These are phyloP conservation scores for Yponomeuta cagnagella DNA, from an alignment of 2,888 invertebrate species.

Conservation along the genomic window DNA sequence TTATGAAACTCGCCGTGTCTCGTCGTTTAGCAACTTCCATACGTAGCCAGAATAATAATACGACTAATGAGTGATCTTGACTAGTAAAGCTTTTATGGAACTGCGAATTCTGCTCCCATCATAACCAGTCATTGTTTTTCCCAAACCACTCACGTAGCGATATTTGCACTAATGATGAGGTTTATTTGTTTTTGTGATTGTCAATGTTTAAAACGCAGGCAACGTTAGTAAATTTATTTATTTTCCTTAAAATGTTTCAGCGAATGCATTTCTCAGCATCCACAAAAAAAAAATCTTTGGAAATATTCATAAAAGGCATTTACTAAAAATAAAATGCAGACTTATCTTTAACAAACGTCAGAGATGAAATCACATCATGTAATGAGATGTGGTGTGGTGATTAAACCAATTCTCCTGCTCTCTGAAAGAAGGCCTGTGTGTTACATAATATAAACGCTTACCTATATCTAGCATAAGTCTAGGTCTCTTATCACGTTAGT, in stretches of 20 bases:
- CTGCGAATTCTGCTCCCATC: not conserved
- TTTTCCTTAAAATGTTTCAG: not conserved
- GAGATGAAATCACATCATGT: too few species aligned
- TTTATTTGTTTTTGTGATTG: not conserved
- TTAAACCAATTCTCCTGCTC: too few species aligned
- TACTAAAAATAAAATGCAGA: too few species aligned
- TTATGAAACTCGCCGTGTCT: slow-evolving; percentile 43
- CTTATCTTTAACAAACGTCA: too few species aligned
- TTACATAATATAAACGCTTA: too few species aligned
- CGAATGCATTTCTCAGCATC: too few species aligned
- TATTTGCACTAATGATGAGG: slow-evolving; percentile 8
- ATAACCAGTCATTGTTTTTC: not conserved
- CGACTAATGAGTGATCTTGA: slow-evolving; percentile 31
- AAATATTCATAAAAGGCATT: too few species aligned
- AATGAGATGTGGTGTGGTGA: too few species aligned
- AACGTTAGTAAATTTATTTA: not conserved
- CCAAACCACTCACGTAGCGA: not conserved
- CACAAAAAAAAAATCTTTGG: too few species aligned
- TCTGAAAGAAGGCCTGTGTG: too few species aligned
- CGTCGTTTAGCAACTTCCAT: slow-evolving; percentile 38
- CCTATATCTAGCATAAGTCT: too few species aligned
- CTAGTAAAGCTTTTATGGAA: not conserved
- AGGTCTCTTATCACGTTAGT: too few species aligned
- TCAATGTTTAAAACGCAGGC: not conserved
- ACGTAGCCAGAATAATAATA: slow-evolving; percentile 34